Base-by-base conservation (phyloP, 2,113 vertebrate species). In the Prolemur simus region DNA sequence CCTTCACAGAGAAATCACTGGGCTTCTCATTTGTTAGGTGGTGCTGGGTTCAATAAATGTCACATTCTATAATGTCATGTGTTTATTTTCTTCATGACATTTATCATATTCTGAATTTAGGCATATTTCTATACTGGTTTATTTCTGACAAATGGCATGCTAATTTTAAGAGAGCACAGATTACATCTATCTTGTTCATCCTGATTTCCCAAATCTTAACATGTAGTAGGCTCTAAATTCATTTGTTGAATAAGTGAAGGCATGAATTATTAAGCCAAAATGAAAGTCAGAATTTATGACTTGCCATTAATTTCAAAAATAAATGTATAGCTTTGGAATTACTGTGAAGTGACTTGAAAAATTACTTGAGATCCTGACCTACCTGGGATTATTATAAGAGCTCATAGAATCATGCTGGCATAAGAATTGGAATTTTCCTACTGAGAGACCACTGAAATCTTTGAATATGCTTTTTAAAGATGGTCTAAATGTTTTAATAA, bases 341-440 rank as follows among this genome's bases (percentile, higher is more conserved):
- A 88, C 37, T 95, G 71, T 97, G 94, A 97, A 97, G 96, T 88
- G 92, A 71, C 47, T 92, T 96, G 87, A 96, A 96, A 90, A 94
- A 87, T 92, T 87, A 77, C 58, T 94, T 73, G 76, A 90, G 29
- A 92, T 76, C 71, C 34, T 90, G 85, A 81, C 82, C 25, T 94
- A 42, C 60, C 29, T 60, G 32, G 49, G 90, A 82, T 86, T 95
- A 64, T 83, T 94, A 64, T 83, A 76, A 92, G 93, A 87, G n/a
- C 47, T 95, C 29, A 20, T n/a, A 80, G 71, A 94, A 86, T 96
- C 54, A 78, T 63, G 64, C 25, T 60, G 63, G 66, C 42, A 82
- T 92, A 92, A 90, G 42, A 96, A 97, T 96, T 77, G 66, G 34
- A 95, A 95, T 87, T 77, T 96, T 95, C 81, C 81, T 92, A 78